Conservation (phyloP, 2,113 vertebrate genomes). For the Cichladusa arquata region DNA sequence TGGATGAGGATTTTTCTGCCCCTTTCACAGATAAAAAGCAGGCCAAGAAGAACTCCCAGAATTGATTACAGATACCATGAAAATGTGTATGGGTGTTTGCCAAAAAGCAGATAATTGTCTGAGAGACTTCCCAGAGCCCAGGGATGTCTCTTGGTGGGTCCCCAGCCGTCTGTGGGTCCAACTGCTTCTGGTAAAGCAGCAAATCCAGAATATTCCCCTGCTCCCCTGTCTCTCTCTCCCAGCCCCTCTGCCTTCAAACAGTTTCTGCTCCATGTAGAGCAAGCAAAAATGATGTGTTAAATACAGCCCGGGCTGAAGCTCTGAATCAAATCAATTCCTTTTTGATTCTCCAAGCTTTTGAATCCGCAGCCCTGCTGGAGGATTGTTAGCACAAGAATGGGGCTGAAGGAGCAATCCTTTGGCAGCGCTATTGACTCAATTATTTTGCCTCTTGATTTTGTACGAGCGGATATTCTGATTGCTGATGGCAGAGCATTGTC, state of each 20-base stretch:
- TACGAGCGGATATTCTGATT: constrained; percentile 55
- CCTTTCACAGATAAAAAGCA: not conserved
- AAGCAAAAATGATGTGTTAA: constrained; percentile 23
- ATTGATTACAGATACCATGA: rapidly evolving
- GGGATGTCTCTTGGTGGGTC: not conserved
- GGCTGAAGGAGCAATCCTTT: constrained; percentile 60
- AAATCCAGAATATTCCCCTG: not conserved
- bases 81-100: not conserved
- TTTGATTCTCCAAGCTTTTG: constrained; percentile 50
- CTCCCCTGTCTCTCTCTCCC: not conserved
- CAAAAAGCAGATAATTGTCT: not conserved
- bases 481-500: constrained; percentile 58
- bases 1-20: not conserved
- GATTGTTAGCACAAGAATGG: constrained; percentile 61
- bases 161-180: not conserved
- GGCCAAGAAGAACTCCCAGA: not conserved
- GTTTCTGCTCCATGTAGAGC: not conserved
- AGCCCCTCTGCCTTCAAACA: not conserved
- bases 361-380: constrained; percentile 38
- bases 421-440: constrained; percentile 50
- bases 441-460: constrained; percentile 67
- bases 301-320: constrained; percentile 5
- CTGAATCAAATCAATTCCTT: constrained; percentile 62
- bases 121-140: rapidly evolving
- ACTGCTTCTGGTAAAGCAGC: not conserved